These are phyloP conservation scores for Plebejus anna DNA, from an alignment of 2,888 invertebrate genomes.

Conservation along the genomic window DNA sequence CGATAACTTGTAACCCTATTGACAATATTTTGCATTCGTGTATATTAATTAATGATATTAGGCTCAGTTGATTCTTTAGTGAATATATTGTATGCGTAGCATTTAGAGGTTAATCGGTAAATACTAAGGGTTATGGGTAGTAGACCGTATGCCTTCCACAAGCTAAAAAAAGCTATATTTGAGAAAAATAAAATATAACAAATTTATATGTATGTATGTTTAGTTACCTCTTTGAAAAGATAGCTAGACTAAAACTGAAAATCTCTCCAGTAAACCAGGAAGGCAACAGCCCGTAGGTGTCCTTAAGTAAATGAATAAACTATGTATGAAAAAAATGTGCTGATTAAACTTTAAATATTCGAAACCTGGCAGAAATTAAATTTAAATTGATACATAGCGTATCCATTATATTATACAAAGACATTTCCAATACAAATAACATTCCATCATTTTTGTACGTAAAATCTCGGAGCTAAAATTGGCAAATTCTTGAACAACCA, in stretches of 20 bases:
- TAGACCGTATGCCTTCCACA: no score
- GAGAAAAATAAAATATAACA: no score
- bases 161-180: no score
- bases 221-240: no score
- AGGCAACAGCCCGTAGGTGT: background rate
- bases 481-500: constrained; percentile 10
- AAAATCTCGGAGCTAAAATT: constrained; percentile 6
- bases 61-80: background rate
- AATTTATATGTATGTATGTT: no score
- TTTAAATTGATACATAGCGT: no score
- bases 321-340: no score
- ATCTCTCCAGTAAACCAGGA: background rate
- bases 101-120: background rate
- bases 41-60: background rate
- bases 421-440: constrained; percentile 7
- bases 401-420: background rate
- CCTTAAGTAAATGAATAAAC: no score
- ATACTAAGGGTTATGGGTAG: background rate
- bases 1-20: background rate
- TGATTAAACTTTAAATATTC: no score
- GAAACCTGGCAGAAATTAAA: no score
- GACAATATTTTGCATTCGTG: background rate
- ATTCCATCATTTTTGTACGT: background rate
- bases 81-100: background rate
- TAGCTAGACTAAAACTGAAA: background rate